phyloP scores from a whole-genome alignment of 1,140 invertebrate species.

The Drosophila virilis region DNA sequence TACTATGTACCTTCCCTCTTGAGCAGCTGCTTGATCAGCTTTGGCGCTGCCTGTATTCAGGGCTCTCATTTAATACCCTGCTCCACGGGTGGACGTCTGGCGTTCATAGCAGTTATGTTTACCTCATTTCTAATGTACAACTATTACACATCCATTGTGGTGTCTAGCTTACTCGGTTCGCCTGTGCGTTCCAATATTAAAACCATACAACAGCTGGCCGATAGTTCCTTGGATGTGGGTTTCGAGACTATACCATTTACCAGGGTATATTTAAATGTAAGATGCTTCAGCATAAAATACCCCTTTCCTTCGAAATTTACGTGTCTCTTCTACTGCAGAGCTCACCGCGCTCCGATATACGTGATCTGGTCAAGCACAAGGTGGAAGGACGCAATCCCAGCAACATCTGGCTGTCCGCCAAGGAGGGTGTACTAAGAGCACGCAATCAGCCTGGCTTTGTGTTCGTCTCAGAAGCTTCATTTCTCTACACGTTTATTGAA shows the following conservation, averaged over 20 bases:
- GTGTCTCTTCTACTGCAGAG: conserved; percentile 21
- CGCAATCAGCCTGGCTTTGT: conserved; percentile 73
- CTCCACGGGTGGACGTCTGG: conserved; percentile 67
- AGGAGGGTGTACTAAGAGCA: conserved; percentile 65
- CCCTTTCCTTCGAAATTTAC: not conserved
- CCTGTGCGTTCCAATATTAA: conserved; percentile 75
- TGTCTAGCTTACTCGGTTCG: conserved; percentile 69
- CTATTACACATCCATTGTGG: conserved; percentile 81
- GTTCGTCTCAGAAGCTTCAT: conserved; percentile 70
- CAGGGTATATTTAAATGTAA: conserved; percentile 64
- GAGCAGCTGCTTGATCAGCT: conserved; percentile 62
- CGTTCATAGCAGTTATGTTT: conserved; percentile 67
- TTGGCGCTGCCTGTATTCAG: conserved; percentile 77
- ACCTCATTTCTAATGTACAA: conserved; percentile 80
- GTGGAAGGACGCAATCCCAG: conserved; percentile 52
- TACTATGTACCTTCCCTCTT: conserved; percentile 67
- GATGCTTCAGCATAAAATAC: not conserved
- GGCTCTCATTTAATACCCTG: conserved; percentile 66
- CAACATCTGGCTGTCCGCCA: conserved; percentile 53
- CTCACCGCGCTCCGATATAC: conserved; percentile 63
- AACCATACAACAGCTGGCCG: conserved; percentile 71
- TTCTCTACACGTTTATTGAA: conserved; percentile 65
- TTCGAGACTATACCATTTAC: conserved; percentile 69
- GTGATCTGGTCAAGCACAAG: conserved; percentile 60
- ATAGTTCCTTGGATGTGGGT: conserved; percentile 71